Evolutionary conservation across 2,888 invertebrate genomes (phyloP).

Genomic region (Drosophila flavopinicola): DNA sequence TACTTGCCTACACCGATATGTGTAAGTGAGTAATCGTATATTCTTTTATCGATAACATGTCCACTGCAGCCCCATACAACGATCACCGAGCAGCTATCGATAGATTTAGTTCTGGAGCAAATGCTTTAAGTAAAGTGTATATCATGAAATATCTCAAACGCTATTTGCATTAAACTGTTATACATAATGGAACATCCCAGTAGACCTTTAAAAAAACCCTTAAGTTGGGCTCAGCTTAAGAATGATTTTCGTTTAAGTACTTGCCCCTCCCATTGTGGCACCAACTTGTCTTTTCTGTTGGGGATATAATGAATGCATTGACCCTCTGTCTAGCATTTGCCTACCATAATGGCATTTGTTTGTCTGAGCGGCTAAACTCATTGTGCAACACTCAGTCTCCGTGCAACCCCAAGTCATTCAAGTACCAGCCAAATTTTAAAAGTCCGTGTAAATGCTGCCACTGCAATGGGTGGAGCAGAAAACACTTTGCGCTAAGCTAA

Average conservation of each 20-base stretch:
- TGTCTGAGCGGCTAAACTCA: conserved; percentile 28
- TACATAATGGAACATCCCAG: neutral
- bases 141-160: no score
- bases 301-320: conserved; percentile 19
- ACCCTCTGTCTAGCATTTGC: conserved; percentile 22
- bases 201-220: neutral
- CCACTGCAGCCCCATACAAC: no score
- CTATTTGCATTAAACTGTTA: no score
- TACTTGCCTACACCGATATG: no score
- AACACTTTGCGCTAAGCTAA: conserved; percentile 57
- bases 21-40: no score
- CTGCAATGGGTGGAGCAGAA: conserved; percentile 7
- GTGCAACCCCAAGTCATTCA: conserved; percentile 18
- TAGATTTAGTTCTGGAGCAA: no score
- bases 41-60: no score
- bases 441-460: conserved; percentile 25
- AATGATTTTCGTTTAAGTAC: neutral
- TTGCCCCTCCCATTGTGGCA: neutral
- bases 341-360: conserved; percentile 27
- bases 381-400: conserved; percentile 16
- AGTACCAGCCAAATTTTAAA: conserved; percentile 22
- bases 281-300: neutral
- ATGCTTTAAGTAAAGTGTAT: no score
- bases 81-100: no score
- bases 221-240: neutral